These are phyloP conservation scores for Drosophila ananassae DNA, from an alignment of 1,140 invertebrate species.

Conservation along the genomic window DNA sequence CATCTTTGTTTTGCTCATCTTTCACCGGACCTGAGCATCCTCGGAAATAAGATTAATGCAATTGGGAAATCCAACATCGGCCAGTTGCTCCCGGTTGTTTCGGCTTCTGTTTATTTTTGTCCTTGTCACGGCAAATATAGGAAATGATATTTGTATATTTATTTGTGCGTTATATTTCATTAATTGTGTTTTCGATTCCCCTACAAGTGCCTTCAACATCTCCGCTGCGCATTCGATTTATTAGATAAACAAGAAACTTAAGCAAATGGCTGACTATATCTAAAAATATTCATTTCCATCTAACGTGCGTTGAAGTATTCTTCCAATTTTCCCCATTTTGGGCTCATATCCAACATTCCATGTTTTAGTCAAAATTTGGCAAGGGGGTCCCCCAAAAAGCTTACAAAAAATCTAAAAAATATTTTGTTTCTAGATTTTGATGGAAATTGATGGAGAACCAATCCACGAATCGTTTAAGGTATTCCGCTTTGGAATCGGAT, in stretches of 20 bases:
- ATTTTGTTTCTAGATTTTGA: too few relatives aligned
- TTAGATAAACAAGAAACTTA: slow-evolving; percentile 23
- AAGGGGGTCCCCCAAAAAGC: too few relatives aligned
- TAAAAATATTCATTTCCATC: background rate
- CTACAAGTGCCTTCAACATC: slow-evolving; percentile 6
- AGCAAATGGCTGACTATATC: too few relatives aligned
- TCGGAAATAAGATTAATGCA: slow-evolving; percentile 71
- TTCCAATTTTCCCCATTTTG: too few relatives aligned
- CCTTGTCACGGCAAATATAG: slow-evolving; percentile 32
- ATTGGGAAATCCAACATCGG: slow-evolving; percentile 62
- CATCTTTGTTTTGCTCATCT: slow-evolving; percentile 57
- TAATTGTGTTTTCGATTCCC: slow-evolving; percentile 38
- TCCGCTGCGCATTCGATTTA: slow-evolving; percentile 11
- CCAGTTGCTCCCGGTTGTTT: slow-evolving; percentile 20
- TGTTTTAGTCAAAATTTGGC: too few relatives aligned
- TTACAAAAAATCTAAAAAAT: too few relatives aligned
- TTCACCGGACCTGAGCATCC: slow-evolving; percentile 25
- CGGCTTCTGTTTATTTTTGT: slow-evolving; percentile 34
- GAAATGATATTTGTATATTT: slow-evolving; percentile 27
- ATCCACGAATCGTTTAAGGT: too few relatives aligned
- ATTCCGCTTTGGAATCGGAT: too few relatives aligned
- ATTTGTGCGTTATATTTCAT: slow-evolving; percentile 45
- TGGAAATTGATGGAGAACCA: too few relatives aligned
- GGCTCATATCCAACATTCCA: too few relatives aligned
- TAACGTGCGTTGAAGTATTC: too few relatives aligned